These are phyloP conservation scores for Syritta pipiens DNA, from an alignment of 2,888 invertebrate genomes.

Conservation along the genomic window DNA sequence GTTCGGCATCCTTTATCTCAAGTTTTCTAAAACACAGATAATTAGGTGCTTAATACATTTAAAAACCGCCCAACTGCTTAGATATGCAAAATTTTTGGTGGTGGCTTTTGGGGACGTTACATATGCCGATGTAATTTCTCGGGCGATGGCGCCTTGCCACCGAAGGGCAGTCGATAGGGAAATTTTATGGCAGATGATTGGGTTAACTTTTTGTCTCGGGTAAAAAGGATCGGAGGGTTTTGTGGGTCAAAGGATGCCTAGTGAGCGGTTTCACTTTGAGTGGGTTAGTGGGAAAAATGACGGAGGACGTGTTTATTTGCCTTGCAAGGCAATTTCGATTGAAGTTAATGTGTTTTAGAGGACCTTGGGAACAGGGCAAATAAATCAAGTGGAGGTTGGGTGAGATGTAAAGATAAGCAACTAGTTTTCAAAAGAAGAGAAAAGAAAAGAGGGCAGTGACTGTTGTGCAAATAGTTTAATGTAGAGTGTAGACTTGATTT, in stretches of 20 bases:
- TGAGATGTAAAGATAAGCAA: no score
- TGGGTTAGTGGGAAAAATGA: neutral
- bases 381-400: no score
- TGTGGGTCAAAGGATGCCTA: no score
- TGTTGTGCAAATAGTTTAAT: no score
- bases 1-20: constrained; percentile 19
- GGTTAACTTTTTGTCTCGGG: constrained; percentile 15
- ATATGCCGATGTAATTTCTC: constrained; percentile 15
- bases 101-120: neutral
- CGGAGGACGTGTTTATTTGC: no score
- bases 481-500: no score
- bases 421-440: no score
- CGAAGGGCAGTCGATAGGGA: neutral
- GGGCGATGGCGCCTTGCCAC: neutral
- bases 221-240: neutral
- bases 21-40: constrained; percentile 24
- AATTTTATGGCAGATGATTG: constrained; percentile 9
- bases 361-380: neutral
- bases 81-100: constrained; percentile 17
- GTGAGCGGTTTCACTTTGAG: no score
- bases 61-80: constrained; percentile 22
- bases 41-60: constrained; percentile 32
- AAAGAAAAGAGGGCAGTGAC: no score
- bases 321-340: no score
- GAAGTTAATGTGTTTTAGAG: neutral